Evolutionary conservation across 1,140 invertebrate genomes (phyloP), one percentile per base, ranked within the genome.

Genomic region (Aradophagus sp.): DNA sequence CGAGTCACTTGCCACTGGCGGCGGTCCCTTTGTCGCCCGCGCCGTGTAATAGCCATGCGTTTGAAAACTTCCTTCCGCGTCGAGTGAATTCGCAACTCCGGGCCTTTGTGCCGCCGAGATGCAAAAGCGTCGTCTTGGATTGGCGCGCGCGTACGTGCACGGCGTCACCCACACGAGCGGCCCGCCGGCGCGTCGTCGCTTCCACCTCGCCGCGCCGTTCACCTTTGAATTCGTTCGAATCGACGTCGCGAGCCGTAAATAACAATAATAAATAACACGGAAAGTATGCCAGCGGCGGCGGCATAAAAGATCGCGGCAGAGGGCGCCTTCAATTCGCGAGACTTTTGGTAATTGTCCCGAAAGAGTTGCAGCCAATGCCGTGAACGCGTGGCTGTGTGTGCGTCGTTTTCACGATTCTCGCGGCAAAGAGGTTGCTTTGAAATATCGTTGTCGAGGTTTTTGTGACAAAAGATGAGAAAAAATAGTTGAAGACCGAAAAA

Each of bases 51-150:
- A 52, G 58, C 52, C 58, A 41, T 52, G 58, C 56, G 27, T 47
- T 62, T 35, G 23, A 67, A 77, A 79, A 79, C 66, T 79, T 79
- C 76, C 44, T 63, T 70, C 42, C 66, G 47, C 50, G 27, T 44
- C 47, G 55, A 53, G 55, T 52, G 55, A 68, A 55, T 61, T 69
- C 35, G 66, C 50, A 59, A 55, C 58, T 69, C n/a, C 20, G 48
- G 50, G 48, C 56, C 66, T 70, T 70, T 70, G 66, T 62, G 16
- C 29, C 8, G 8, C 20, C 8, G 20, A 45, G 26, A 42, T 32
- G 41, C 47, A 45, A 42, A 44, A 48, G 53, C 36, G 45, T 41
- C 41, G 42, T 44, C 58, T 52, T 52, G 31, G 29, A 42, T 52
- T 39, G 15, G 38, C 38, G 38, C 45, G 31, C 29, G 19, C 34